phyloP scores from a whole-genome alignment of 2,888 invertebrate species.

The Drosophila affinis region DNA sequence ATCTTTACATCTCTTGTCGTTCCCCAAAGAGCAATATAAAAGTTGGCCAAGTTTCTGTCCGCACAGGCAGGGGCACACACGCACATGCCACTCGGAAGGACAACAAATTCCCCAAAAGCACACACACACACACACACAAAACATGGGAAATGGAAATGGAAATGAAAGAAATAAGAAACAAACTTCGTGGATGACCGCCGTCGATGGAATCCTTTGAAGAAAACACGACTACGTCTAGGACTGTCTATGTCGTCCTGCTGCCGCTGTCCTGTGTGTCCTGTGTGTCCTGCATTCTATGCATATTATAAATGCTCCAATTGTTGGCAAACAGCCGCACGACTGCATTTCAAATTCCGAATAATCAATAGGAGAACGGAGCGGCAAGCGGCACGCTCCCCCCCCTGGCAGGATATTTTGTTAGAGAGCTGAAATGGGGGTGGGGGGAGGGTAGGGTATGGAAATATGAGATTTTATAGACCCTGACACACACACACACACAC shows the following conservation, averaged over 20 bases:
- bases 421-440: neutral
- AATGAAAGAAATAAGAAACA: neutral
- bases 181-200: conserved; percentile 20
- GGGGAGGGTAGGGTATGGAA: too few species aligned
- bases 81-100: conserved; percentile 20
- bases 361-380: conserved; percentile 48
- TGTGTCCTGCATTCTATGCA: conserved; percentile 11
- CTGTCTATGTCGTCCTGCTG: neutral
- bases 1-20: neutral
- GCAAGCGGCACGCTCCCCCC: neutral
- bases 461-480: neutral
- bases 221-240: neutral
- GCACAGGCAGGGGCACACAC: conserved; percentile 6
- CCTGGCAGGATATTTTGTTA: neutral
- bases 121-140: neutral
- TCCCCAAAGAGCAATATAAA: conserved; percentile 35
- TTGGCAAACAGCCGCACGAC: conserved; percentile 42
- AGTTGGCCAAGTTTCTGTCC: conserved; percentile 34
- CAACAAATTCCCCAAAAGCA: conserved; percentile 17
- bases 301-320: conserved; percentile 34
- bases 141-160: conserved; percentile 14
- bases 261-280: too few species aligned
- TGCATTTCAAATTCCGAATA: conserved; percentile 51
- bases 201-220: neutral
- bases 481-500: too few species aligned